Evolutionary conservation across 2,888 invertebrate species (phyloP), one percentile per base, ranked within the genome.

Genomic region (Clunio marinus): DNA sequence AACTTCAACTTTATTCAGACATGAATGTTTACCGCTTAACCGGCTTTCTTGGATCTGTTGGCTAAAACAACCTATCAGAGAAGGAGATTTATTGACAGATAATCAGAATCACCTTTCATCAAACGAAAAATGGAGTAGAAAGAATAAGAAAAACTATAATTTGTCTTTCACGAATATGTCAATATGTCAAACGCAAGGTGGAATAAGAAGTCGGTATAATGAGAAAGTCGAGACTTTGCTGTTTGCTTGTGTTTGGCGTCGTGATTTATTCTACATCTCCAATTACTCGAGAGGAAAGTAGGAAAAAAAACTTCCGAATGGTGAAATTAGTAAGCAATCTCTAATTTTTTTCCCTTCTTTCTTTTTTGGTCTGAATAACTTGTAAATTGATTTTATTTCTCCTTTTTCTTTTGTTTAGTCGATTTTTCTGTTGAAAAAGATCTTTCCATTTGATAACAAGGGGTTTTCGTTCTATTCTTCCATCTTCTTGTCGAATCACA

Each of bases 21-120:
- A 32, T 32, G 32, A 32, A 32, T 32, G 32, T 32, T 32, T 32
- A 5, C 10, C 10, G 32, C 32, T 32, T n/a, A n/a, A n/a, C 32
- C 32, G 32, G 32, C 15, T 15, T 41, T 15, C 10, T 5, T 13
- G 41, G 2, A 15, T 41, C 41, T n/a, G n/a, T n/a, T n/a, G n/a
- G n/a, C n/a, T n/a, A n/a, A n/a, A n/a, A n/a, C n/a, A n/a, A n/a
- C n/a, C n/a, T 10, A 41, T 41, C 41, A 41, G 4, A 10, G n/a
- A n/a, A n/a, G n/a, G n/a, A n/a, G 10, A 41, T 63, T 63, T 63
- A 63, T 63, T 45, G 63, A 63, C 63, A 63, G 63, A 63, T 63
- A 63, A 63, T 63, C 62, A 63, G 46, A 37, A 28, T 62, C 25
- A 46, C 46, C 63, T 63, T 63, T 63, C 63, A 63, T 45, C 60